phyloP scores from a whole-genome alignment of 2,797 vertebrate species.

The Rhabdomys pumilio region DNA sequence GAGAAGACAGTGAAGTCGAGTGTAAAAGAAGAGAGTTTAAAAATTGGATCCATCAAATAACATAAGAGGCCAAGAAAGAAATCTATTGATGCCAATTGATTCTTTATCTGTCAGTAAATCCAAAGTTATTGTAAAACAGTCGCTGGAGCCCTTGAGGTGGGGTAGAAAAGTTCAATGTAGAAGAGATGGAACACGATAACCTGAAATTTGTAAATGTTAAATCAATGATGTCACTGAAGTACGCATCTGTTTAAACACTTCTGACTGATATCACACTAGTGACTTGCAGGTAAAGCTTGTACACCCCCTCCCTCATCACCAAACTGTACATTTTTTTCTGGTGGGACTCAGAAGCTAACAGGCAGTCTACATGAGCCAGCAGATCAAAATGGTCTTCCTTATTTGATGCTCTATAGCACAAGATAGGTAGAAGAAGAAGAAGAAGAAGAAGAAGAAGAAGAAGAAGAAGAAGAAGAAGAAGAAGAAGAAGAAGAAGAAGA shows the following conservation, averaged over 20 bases:
- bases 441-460: neutral
- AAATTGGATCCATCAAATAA: neutral
- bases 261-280: neutral
- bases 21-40: neutral
- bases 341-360: neutral
- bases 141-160: neutral
- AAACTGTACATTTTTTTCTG: neutral
- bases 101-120: neutral
- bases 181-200: neutral
- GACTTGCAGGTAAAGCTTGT: neutral
- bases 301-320: neutral
- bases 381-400: neutral
- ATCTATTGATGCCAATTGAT: neutral
- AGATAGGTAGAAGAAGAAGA: neutral
- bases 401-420: neutral
- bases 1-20: neutral
- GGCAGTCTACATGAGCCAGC: neutral
- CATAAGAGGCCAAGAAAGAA: neutral
- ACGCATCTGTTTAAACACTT: neutral
- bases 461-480: neutral
- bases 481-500: neutral
- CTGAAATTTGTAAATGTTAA: conserved; percentile 13
- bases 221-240: neutral
- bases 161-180: neutral
- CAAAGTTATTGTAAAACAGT: neutral